Evolutionary conservation across 2,113 vertebrate species (phyloP).

Genomic region (Microtus ochrogaster): DNA sequence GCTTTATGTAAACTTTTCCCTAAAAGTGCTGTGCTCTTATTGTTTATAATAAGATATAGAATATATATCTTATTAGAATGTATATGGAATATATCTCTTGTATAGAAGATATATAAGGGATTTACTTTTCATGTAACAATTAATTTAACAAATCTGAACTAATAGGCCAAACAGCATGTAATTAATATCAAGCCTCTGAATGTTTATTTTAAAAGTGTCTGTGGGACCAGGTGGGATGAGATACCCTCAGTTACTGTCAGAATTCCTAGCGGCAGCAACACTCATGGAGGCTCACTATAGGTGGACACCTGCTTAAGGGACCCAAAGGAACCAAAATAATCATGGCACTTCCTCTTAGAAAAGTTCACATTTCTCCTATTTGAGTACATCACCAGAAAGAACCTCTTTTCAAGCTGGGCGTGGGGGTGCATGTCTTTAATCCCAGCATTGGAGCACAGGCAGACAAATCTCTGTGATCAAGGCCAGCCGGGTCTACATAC

Average conservation of each 20-base stretch:
- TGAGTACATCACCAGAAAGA: neutral
- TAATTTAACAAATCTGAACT: no score
- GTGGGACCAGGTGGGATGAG: no score
- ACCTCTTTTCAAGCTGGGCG: neutral
- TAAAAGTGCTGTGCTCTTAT: neutral
- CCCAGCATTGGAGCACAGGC: neutral
- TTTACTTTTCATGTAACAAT: neutral
- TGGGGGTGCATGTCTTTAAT: neutral
- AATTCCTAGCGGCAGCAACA: neutral
- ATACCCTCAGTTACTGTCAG: no score
- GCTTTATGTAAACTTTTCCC: neutral
- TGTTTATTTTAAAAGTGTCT: no score
- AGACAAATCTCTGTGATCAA: neutral
- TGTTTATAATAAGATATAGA: neutral
- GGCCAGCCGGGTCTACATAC: neutral
- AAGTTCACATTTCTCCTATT: neutral
- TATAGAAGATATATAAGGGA: neutral
- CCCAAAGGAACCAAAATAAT: neutral
- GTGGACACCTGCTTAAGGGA: neutral
- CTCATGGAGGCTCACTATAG: neutral
- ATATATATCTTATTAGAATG: no score
- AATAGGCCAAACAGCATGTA: no score
- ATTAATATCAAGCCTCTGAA: no score
- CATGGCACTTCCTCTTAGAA: neutral
- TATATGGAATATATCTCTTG: no score